Conservation (phyloP, 2,113 vertebrate species). For the Lagopus leucura region DNA sequence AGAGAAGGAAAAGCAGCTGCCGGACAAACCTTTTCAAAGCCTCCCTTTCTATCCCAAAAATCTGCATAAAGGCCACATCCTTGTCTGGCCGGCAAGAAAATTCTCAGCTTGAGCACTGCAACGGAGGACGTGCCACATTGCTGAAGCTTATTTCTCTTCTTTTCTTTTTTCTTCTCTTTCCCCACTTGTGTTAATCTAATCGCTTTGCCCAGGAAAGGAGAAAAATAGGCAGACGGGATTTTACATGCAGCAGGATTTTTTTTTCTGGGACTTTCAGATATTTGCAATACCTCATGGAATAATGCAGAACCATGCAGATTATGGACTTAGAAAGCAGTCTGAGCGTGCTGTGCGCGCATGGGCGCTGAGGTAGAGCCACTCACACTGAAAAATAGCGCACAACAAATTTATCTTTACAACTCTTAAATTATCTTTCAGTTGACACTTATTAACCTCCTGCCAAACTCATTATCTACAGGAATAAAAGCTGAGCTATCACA, state of each 20-base stretch:
- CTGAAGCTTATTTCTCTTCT: neutral
- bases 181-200: neutral
- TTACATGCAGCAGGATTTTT: slow-evolving; percentile 16
- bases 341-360: neutral
- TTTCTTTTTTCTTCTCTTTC: neutral
- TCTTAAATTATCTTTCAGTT: slow-evolving; percentile 69
- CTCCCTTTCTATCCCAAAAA: neutral
- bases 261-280: neutral
- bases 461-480: slow-evolving; percentile 70
- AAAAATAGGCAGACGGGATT: neutral
- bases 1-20: neutral
- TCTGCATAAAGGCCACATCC: neutral
- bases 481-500: slow-evolving; percentile 33
- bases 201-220: neutral
- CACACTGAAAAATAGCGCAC: neutral
- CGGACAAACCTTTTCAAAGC: neutral
- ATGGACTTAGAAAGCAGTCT: neutral
- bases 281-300: slow-evolving; percentile 18
- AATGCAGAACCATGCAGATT: neutral
- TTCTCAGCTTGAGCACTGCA: neutral
- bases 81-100: neutral
- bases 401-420: slow-evolving; percentile 73
- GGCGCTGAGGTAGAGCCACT: neutral
- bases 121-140: slow-evolving; percentile 16
- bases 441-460: slow-evolving; percentile 75